phyloP scores from a whole-genome alignment of 2,113 vertebrate species.

The Gobius niger region DNA sequence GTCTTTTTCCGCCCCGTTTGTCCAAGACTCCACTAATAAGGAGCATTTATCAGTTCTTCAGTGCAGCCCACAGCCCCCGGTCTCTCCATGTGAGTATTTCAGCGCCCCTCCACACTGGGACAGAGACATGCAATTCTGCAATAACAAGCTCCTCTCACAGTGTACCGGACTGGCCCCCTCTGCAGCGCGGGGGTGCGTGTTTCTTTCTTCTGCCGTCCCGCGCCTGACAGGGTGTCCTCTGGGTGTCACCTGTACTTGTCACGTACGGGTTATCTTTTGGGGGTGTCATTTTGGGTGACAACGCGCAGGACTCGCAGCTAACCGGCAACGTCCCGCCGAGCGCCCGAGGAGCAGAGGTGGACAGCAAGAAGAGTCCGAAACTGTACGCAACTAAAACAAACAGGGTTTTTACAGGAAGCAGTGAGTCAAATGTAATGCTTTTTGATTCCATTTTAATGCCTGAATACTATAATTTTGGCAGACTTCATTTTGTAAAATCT shows the following conservation, averaged over 20 bases:
- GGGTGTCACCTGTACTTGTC: constrained; percentile 51
- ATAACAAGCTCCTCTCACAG: constrained; percentile 60
- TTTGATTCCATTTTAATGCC: too few relatives aligned
- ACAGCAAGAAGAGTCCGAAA: too few relatives aligned
- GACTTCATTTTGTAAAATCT: too few relatives aligned
- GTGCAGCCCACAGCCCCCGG: background rate
- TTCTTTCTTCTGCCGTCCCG: constrained; percentile 21
- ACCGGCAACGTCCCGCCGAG: constrained; percentile 52
- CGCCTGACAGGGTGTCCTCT: constrained; percentile 66
- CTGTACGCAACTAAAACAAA: too few relatives aligned
- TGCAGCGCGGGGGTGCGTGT: constrained; percentile 22
- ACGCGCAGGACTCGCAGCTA: constrained; percentile 59
- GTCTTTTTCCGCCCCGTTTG: too few relatives aligned
- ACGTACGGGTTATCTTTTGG: constrained; percentile 44
- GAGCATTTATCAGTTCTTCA: background rate
- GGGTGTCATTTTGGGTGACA: constrained; percentile 66
- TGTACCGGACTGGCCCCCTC: constrained; percentile 20
- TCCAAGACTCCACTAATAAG: background rate
- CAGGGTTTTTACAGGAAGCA: too few relatives aligned
- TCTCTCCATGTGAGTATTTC: constrained; percentile 2
- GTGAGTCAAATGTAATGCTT: too few relatives aligned
- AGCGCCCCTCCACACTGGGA: background rate
- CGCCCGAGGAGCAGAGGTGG: constrained; percentile 12
- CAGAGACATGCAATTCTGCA: constrained; percentile 29
- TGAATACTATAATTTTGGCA: too few relatives aligned